Base-by-base conservation (phyloP, 2,797 vertebrate genomes). In the Oreochromis grahami region DNA sequence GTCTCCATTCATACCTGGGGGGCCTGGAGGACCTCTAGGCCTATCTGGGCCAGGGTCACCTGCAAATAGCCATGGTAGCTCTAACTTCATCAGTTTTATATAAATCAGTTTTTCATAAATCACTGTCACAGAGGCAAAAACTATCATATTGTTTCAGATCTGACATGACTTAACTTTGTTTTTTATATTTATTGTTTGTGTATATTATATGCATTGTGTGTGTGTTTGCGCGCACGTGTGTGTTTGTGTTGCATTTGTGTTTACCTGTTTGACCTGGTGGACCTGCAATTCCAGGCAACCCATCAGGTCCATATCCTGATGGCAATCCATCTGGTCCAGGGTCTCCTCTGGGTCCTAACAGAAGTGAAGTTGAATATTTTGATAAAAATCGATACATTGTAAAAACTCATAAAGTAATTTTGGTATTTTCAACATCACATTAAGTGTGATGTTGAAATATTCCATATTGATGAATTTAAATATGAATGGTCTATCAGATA, bases 211-310 rank as follows among this genome's bases (percentile, higher is more conserved):
- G 34, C 10, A 63, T 12, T 45, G 1, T 70, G 65, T 45, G n/a
- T n/a, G 26, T 68, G 15, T 85, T n/a, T 76, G 29, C 55, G 38
- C 13, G 2, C 5, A 3, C 8, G 6, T 86, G 7, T 24, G 24
- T 51, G 14, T 76, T n/a, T 83, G 7, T 72, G 24, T 72, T 36
- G 17, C 56, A 60, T 60, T 19, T 60, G 41, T 72, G 24, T 74
- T 83, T 76, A 95, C 95, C 95, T 88, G 50, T 92, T 82, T 70
- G 81, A 10, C 95, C 95, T 24, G 91, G 92, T 65, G 76, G 81
- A 79, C 95, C 95, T 48, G 2, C 2, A 77, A 4, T 45, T 84
- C 95, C 95, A 88, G 87, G 77, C 5, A 82, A 58, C 77, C 95
- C 95, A 3, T 70, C 32, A 77, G n/a, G 76, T 63, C 93, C 93